Evolutionary conservation across 1,140 invertebrate genomes (phyloP), one percentile per base, ranked within the genome.

Genomic region (Drosophila oshimai): DNA sequence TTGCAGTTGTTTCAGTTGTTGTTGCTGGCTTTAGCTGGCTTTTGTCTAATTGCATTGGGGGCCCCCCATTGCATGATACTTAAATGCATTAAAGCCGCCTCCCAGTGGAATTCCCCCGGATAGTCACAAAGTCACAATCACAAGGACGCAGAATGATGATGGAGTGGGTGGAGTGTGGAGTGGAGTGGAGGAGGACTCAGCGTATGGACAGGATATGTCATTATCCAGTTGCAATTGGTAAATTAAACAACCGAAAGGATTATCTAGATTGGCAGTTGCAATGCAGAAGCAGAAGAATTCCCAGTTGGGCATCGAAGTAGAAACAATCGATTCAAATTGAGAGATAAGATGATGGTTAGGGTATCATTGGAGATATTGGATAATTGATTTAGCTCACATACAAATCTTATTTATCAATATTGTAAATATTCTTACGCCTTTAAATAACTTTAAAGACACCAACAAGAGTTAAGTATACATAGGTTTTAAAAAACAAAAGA

Each of bases 1-100:
- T 9, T 42, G 22, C 6, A 33, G 20, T 17, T 34, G 33, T 18
- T 47, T 17, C 17, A 28, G 62, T 28, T 54, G 54, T 36, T 49
- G 44, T 20, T 58, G 39, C 31, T 51, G 41, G n/a, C 13, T 5
- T 15, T 26, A 44, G 4, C 22, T 62, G 51, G 47, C 78, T 70
- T 71, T 79, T 84, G 69, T 78, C 78, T 83, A 83, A 83, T 83
- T 83, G 53, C 79, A 74, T 64, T 68, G 73, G 51, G 51, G 62
- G n/a, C 46, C 22, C 65, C 72, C 61, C 61, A 50, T 65, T 20
- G 61, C 61, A 65, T 65, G 61, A 65, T 65, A 80, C 73, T 79
- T 80, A 80, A 79, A 80, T 81, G 76, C 76, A 80, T 81, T 80
- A 75, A 79, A 24, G 20, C 15, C 33, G 4, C 29, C 15, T 54